phyloP scores from a whole-genome alignment of 2,113 vertebrate species.

The Percina caprodes region DNA sequence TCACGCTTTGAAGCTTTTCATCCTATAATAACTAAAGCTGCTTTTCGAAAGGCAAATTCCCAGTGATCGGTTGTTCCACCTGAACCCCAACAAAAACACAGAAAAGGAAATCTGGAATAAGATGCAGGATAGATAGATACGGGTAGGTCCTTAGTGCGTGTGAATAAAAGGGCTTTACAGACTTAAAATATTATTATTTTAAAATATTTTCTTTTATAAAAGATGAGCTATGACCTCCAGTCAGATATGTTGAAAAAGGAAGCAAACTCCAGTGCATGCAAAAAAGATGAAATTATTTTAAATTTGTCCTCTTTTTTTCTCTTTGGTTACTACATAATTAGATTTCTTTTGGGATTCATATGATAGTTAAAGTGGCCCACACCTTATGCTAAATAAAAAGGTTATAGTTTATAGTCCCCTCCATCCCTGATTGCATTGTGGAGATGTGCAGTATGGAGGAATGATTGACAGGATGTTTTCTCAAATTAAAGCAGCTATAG shows the following conservation, averaged over 20 bases:
- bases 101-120: background rate
- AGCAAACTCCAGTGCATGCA: background rate
- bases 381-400: background rate
- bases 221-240: background rate
- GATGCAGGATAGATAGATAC: background rate
- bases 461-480: conserved; percentile 15
- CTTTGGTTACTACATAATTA: no score
- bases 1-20: background rate
- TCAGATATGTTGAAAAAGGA: background rate
- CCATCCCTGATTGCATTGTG: background rate
- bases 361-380: background rate
- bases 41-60: background rate
- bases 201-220: background rate
- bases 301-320: background rate
- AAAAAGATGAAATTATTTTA: background rate
- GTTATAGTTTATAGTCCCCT: background rate
- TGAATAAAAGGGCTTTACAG: background rate
- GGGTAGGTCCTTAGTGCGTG: background rate
- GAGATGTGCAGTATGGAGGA: background rate
- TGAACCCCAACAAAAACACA: background rate
- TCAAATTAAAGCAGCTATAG: background rate
- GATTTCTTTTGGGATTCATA: background rate
- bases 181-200: background rate
- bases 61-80: background rate
- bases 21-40: conserved; percentile 12